Conservation (phyloP, 2,888 invertebrate genomes). For the Heterodera filipjevi region DNA sequence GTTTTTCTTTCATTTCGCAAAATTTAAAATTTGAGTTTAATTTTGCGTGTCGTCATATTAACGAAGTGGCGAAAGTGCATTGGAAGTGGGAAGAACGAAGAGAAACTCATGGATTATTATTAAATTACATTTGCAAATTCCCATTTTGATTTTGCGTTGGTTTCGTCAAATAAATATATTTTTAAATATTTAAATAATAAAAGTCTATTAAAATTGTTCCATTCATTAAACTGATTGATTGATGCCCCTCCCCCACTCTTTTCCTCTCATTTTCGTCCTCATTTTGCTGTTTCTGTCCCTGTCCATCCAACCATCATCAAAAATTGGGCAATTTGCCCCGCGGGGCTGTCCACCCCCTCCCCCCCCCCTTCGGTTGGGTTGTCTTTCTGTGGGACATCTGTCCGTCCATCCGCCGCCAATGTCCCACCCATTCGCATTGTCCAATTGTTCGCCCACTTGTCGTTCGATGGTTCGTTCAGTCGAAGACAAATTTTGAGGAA, state of each 20-base stretch:
- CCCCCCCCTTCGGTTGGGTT: neutral
- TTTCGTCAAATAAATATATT: no score
- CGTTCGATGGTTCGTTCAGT: neutral
- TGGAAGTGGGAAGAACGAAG: neutral
- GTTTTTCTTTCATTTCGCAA: neutral
- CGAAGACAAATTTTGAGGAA: neutral
- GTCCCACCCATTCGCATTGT: neutral
- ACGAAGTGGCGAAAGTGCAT: neutral
- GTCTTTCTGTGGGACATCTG: neutral
- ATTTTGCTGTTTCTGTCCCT: neutral
- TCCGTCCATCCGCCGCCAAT: neutral
- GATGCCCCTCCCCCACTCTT: slow-evolving; percentile 8
- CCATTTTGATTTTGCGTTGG: no score
- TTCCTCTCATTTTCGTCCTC: slow-evolving; percentile 15
- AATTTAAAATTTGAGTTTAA: neutral
- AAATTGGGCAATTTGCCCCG: slow-evolving; percentile 10
- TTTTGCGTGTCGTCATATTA: neutral
- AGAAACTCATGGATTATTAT: no score
- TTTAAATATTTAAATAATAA: no score
- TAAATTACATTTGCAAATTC: no score
- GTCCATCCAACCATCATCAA: neutral
- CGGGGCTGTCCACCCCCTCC: neutral
- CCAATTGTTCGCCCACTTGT: slow-evolving; percentile 5
- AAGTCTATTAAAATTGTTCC: no score
- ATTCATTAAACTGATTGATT: neutral